Evolutionary conservation across 2,797 vertebrate species (phyloP).

Genomic region (Enteromius argenteus): DNA sequence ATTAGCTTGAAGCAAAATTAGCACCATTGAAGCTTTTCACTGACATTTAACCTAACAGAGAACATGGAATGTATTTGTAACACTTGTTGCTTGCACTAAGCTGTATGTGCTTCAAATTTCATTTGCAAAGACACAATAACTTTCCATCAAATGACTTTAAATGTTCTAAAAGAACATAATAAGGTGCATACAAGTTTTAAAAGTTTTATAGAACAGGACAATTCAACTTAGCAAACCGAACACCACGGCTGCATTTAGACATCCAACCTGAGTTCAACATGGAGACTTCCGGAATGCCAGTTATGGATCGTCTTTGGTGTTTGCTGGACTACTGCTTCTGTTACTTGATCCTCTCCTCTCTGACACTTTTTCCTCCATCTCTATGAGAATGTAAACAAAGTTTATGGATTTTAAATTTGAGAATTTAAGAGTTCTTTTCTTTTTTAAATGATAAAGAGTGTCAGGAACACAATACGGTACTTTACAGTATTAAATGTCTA

Average conservation of each 20-base stretch:
- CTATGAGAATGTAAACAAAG: slow-evolving; percentile 69
- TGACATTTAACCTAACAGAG: background rate
- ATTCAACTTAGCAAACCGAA: background rate
- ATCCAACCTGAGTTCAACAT: slow-evolving; percentile 57
- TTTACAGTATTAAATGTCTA: background rate
- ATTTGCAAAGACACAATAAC: background rate
- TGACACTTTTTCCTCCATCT: slow-evolving; percentile 82
- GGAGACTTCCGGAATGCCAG: slow-evolving; percentile 59
- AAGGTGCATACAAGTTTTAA: background rate
- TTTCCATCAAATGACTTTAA: background rate
- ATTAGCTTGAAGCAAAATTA: slow-evolving; percentile 1
- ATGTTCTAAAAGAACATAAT: background rate
- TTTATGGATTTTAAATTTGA: background rate
- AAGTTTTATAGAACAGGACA: background rate
- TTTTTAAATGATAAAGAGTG: background rate
- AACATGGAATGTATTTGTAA: slow-evolving; percentile 25
- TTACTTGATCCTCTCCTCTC: slow-evolving; percentile 79
- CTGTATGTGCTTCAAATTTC: background rate
- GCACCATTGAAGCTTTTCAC: slow-evolving; percentile 15
- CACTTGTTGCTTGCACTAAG: background rate
- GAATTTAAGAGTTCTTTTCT: background rate
- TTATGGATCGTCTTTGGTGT: slow-evolving; percentile 86
- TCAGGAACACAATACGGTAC: background rate
- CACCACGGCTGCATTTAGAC: slow-evolving; percentile 25
- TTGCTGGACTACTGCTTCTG: slow-evolving; percentile 82